phyloP scores from a whole-genome alignment of 2,113 vertebrate species.

The Siniperca knerii region DNA sequence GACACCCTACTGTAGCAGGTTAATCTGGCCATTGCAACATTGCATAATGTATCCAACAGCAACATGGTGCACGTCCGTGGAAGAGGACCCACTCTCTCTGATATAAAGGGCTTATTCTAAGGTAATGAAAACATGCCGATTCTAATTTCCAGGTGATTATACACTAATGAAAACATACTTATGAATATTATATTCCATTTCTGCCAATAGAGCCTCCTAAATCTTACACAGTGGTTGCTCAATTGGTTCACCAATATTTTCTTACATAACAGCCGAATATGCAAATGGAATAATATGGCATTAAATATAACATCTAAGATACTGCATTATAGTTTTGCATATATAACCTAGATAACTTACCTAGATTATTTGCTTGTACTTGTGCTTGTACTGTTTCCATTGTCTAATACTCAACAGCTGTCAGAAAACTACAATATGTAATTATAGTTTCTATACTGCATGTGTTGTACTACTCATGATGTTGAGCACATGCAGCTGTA shows the following conservation, averaged over 20 bases:
- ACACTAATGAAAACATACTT: no score
- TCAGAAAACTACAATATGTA: neutral
- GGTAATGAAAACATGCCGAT: no score
- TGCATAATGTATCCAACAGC: neutral
- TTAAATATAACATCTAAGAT: neutral
- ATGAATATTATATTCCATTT: no score
- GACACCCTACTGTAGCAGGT: neutral
- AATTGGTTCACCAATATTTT: neutral
- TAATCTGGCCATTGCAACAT: neutral
- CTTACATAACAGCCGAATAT: neutral
- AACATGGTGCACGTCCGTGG: no score
- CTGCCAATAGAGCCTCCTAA: no score
- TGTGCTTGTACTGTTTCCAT: no score
- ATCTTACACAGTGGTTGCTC: no score
- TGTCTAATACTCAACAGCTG: neutral
- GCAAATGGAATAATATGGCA: neutral
- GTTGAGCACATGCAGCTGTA: neutral
- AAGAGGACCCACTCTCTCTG: no score
- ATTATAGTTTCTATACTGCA: neutral
- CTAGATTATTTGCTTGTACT: no score
- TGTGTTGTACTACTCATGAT: neutral
- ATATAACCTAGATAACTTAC: neutral
- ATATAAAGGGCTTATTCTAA: no score
- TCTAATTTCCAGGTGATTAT: no score
- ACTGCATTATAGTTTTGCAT: neutral